Percentiles rank a stretch among this genome's conserved stretches.
Conservation (phyloP, 2,797 vertebrate genomes). For the Anguilla megastoma region DNA sequence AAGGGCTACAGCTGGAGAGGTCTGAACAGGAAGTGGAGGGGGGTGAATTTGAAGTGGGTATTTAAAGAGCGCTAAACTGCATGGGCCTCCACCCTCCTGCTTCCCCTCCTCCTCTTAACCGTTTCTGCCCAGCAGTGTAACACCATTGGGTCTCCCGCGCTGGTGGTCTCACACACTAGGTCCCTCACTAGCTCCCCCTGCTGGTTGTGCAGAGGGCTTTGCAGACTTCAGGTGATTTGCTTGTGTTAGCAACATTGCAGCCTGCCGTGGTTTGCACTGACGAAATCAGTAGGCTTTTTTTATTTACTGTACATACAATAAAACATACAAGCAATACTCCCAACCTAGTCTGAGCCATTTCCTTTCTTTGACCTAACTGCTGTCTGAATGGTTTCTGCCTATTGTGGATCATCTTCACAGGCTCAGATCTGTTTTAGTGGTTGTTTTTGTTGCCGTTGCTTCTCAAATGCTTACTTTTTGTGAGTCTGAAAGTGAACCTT, state of each 20-base stretch:
- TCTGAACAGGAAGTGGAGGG: constrained; percentile 8
- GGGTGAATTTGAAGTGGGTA: constrained; percentile 35
- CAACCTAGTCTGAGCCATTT: constrained; percentile 44
- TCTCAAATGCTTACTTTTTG: not conserved
- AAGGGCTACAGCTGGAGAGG: not conserved
- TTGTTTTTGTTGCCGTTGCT: not conserved
- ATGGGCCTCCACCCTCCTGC: constrained; percentile 47
- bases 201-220: constrained; percentile 39
- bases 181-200: not conserved
- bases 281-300: constrained; percentile 73
- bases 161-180: not conserved
- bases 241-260: constrained; percentile 61
- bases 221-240: constrained; percentile 49
- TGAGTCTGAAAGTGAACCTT: not conserved
- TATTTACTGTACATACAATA: constrained; percentile 83
- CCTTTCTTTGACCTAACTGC: constrained; percentile 32
- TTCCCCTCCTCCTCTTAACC: constrained; percentile 38
- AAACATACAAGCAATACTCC: constrained; percentile 77
- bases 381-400: not conserved
- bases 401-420: not conserved
- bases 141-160: not conserved
- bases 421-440: not conserved
- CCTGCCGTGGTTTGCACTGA: constrained; percentile 64
- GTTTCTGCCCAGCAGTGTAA: constrained; percentile 43
- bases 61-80: constrained; percentile 58